These are phyloP conservation scores for Aulostomus chinensis DNA, from an alignment of 2,797 vertebrate species.

Conservation along the genomic window DNA sequence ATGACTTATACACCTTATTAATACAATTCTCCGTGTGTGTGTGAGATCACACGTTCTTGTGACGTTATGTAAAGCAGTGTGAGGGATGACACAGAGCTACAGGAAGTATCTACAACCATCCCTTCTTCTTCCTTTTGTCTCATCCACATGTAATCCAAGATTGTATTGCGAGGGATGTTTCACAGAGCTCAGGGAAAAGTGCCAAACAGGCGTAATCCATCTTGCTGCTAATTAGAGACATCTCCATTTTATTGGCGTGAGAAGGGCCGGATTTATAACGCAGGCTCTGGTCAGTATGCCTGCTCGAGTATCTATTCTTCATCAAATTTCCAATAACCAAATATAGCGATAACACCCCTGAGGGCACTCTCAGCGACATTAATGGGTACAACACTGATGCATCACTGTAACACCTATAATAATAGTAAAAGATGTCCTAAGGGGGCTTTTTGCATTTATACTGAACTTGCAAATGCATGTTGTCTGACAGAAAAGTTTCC, in stretches of 20 bases:
- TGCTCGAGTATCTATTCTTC: conserved; percentile 45
- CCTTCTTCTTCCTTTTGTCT: conserved; percentile 40
- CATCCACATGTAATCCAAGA: conserved; percentile 49
- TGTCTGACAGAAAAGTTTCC: conserved; percentile 16
- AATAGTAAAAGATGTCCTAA: conserved; percentile 18
- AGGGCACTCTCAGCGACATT: conserved; percentile 37
- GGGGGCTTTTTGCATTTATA: conserved; percentile 17
- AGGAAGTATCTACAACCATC: conserved; percentile 24
- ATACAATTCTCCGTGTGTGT: not conserved
- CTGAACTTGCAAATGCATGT: conserved; percentile 8
- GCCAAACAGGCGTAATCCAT: conserved; percentile 50
- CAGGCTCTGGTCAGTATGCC: conserved; percentile 19
- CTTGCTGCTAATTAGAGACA: conserved; percentile 63
- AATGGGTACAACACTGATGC: conserved; percentile 40
- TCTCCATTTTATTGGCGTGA: conserved; percentile 56
- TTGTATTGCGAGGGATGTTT: conserved; percentile 20
- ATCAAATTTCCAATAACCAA: conserved; percentile 64
- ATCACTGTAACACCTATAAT: conserved; percentile 45
- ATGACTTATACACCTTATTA: no score
- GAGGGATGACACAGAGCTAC: conserved; percentile 7
- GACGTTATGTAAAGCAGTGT: not conserved
- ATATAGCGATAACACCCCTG: conserved; percentile 44
- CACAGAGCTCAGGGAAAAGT: conserved; percentile 37
- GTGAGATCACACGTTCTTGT: conserved; percentile 1
- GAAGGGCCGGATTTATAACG: conserved; percentile 40